Evolutionary conservation across 1,140 invertebrate species (phyloP).

Genomic region (Muscidifurax raptorellus): DNA sequence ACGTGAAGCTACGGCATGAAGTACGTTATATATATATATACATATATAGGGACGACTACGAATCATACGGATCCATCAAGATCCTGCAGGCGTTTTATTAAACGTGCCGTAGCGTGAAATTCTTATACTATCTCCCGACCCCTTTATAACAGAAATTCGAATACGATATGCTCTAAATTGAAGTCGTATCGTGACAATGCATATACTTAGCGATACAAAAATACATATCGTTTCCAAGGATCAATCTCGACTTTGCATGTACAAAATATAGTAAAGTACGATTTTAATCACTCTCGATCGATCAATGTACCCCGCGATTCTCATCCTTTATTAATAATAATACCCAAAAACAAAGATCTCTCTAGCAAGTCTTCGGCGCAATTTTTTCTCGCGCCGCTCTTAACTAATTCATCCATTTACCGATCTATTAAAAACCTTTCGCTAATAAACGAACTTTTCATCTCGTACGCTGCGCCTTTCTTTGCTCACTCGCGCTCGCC

Average conservation of each 20-base stretch:
- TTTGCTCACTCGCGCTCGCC: not conserved
- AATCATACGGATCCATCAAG: not conserved
- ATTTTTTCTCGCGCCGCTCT: too few relatives aligned
- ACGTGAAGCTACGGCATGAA: not conserved
- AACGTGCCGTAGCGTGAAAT: not conserved
- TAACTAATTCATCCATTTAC: not conserved
- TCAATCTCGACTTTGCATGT: too few relatives aligned
- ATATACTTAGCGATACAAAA: too few relatives aligned
- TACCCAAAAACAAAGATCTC: too few relatives aligned
- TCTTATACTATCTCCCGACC: not conserved
- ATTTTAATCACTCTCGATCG: too few relatives aligned
- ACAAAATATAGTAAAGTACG: too few relatives aligned
- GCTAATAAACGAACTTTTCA: not conserved
- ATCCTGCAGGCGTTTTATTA: not conserved
- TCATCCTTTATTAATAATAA: too few relatives aligned
- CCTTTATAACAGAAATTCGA: not conserved
- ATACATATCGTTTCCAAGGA: too few relatives aligned
- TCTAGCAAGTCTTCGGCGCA: too few relatives aligned
- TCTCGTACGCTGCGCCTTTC: not conserved
- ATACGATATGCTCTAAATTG: not conserved
- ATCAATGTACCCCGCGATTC: too few relatives aligned
- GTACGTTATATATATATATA: not conserved
- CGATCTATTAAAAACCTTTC: not conserved
- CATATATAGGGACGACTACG: not conserved
- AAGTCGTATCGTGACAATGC: too few relatives aligned